Evolutionary conservation across 2,888 invertebrate species (phyloP).

Genomic region (Drosophila leonis): DNA sequence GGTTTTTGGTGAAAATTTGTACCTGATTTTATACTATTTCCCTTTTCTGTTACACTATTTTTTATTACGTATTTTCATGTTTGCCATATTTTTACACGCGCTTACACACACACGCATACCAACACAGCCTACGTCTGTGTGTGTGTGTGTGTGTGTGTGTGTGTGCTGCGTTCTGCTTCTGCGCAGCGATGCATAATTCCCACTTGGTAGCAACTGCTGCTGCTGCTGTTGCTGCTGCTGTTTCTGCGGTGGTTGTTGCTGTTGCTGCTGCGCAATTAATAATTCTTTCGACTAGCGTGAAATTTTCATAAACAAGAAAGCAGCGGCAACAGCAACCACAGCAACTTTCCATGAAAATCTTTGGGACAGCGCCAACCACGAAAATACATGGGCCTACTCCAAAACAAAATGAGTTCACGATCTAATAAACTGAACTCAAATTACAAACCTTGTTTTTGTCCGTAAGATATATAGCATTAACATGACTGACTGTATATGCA

Average conservation of each 20-base stretch:
- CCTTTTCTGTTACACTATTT: conserved; percentile 70
- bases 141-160: conserved; percentile 32
- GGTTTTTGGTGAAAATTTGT: conserved; percentile 79
- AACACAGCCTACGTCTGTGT: conserved; percentile 9
- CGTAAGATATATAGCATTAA: background rate
- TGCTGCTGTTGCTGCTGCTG: conserved; percentile 51
- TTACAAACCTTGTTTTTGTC: conserved; percentile 49
- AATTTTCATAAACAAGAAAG: conserved; percentile 73
- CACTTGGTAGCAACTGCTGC: conserved; percentile 63
- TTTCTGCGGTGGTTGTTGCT: conserved; percentile 55
- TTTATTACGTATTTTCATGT: conserved; percentile 78
- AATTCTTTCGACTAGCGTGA: conserved; percentile 79
- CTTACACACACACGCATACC: conserved; percentile 62
- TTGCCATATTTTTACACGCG: conserved; percentile 80
- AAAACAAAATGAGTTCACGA: conserved; percentile 65
- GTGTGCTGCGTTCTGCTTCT: conserved; percentile 81
- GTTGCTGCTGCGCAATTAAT: conserved; percentile 73
- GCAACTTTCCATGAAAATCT: conserved; percentile 76
- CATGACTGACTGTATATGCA: background rate
- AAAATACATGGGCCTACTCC: conserved; percentile 49
- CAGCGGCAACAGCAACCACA: conserved; percentile 55
- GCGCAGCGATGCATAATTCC: conserved; percentile 85
- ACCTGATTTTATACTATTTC: conserved; percentile 77
- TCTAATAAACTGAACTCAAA: conserved; percentile 67
- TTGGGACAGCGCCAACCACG: conserved; percentile 57